phyloP scores from a whole-genome alignment of 2,888 invertebrate genomes.

The Yponomeuta evonymella region DNA sequence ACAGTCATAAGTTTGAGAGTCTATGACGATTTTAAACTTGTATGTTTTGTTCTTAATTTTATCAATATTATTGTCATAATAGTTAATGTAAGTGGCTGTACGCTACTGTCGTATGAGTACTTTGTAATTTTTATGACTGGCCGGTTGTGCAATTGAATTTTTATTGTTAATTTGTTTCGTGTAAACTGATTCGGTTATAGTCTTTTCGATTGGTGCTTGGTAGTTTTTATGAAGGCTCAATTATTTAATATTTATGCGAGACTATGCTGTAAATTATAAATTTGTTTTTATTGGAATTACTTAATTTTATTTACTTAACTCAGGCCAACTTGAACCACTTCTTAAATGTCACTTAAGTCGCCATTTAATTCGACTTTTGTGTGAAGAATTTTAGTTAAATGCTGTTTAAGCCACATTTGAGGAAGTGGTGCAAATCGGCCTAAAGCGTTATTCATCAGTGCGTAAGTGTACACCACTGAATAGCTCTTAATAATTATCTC shows the following conservation, averaged over 20 bases:
- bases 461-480: background rate
- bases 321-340: too few relatives aligned
- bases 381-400: too few relatives aligned
- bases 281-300: background rate
- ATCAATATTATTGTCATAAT: constrained; percentile 4
- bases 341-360: too few relatives aligned
- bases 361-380: too few relatives aligned
- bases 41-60: constrained; percentile 19
- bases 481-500: background rate
- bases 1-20: background rate
- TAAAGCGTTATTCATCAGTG: background rate
- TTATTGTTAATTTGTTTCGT: constrained; percentile 29
- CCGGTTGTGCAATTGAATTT: constrained; percentile 71
- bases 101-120: constrained; percentile 15
- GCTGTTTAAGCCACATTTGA: too few relatives aligned
- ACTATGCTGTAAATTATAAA: constrained; percentile 1
- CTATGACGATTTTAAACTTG: background rate
- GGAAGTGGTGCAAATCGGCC: too few relatives aligned
- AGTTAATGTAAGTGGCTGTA: background rate
- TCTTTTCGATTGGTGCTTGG: constrained; percentile 40
- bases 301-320: background rate
- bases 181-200: constrained; percentile 20
- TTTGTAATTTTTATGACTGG: constrained; percentile 41
- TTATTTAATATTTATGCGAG: constrained; percentile 28
- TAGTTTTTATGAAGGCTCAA: constrained; percentile 46